These are phyloP conservation scores for Mesorhabditis sp. DNA, from an alignment of 2,888 invertebrate genomes.

Conservation along the genomic window DNA sequence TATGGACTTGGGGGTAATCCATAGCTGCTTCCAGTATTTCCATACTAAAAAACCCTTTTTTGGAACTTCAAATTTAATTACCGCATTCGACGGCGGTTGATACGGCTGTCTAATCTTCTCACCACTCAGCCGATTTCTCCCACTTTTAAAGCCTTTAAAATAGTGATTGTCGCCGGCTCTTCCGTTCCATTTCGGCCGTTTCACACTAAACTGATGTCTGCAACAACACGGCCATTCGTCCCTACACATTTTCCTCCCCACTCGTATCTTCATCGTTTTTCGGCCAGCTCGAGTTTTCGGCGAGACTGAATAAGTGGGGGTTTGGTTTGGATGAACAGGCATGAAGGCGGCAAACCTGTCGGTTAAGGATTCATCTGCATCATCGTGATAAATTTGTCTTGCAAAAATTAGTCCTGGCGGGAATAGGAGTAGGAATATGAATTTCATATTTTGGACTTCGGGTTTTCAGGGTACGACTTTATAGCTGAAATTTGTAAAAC, in stretches of 20 bases:
- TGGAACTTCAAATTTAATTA: background rate
- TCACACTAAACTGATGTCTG: too few relatives aligned
- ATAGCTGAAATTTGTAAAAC: too few relatives aligned
- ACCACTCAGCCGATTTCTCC: too few relatives aligned
- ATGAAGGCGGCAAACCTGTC: background rate
- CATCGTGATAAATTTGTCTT: background rate
- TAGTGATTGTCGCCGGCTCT: too few relatives aligned
- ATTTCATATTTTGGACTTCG: background rate
- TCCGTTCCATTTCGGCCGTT: too few relatives aligned
- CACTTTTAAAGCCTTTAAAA: too few relatives aligned
- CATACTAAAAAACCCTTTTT: background rate
- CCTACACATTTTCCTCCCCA: too few relatives aligned
- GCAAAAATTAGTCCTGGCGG: background rate
- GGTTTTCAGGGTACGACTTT: too few relatives aligned
- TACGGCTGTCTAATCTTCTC: background rate
- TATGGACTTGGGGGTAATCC: background rate
- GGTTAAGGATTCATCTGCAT: background rate
- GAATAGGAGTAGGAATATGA: background rate
- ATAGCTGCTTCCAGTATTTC: background rate
- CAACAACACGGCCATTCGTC: too few relatives aligned
- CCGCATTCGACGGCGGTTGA: background rate
- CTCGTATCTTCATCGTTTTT: background rate
- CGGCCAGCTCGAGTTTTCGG: background rate
- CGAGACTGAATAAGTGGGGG: background rate
- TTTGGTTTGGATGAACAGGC: too few relatives aligned